These are phyloP conservation scores for Piscicola geometra DNA, from an alignment of 2,888 invertebrate genomes.

Conservation along the genomic window DNA sequence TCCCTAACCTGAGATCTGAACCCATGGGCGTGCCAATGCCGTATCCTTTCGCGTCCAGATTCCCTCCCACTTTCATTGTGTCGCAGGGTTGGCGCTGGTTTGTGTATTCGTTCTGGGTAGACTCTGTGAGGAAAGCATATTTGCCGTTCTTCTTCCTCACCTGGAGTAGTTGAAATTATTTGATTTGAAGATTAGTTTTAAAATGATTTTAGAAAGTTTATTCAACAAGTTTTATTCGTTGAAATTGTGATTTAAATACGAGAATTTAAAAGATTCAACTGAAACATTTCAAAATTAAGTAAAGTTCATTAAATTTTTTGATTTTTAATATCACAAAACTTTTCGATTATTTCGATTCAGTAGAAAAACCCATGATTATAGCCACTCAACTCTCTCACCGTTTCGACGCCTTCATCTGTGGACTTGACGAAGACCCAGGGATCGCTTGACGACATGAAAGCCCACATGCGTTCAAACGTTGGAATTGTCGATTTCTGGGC, in stretches of 20 bases:
- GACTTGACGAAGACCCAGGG: conserved; percentile 72
- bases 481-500: conserved; percentile 75
- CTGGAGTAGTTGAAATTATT: too few relatives aligned
- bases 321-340: too few relatives aligned
- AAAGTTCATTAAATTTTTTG: too few relatives aligned
- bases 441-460: conserved; percentile 79
- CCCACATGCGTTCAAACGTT: conserved; percentile 84
- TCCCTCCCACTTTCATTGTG: conserved; percentile 67
- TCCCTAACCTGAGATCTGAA: conserved; percentile 86
- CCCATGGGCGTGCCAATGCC: conserved; percentile 88
- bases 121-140: conserved; percentile 61
- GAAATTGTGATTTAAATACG: too few relatives aligned
- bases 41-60: conserved; percentile 75
- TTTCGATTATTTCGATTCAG: too few relatives aligned
- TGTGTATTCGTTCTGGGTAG: conserved; percentile 69
- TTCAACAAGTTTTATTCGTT: too few relatives aligned
- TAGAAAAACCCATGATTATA: too few relatives aligned
- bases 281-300: too few relatives aligned
- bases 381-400: conserved; percentile 67
- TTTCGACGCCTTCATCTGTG: conserved; percentile 74
- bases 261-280: too few relatives aligned
- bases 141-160: conserved; percentile 63
- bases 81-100: conserved; percentile 73
- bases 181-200: too few relatives aligned
- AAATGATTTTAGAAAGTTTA: too few relatives aligned